Percentiles rank a stretch among this genome's conserved stretches.
phyloP scores from a whole-genome alignment of 2,797 vertebrate genomes.

The Urophycis tenuis region DNA sequence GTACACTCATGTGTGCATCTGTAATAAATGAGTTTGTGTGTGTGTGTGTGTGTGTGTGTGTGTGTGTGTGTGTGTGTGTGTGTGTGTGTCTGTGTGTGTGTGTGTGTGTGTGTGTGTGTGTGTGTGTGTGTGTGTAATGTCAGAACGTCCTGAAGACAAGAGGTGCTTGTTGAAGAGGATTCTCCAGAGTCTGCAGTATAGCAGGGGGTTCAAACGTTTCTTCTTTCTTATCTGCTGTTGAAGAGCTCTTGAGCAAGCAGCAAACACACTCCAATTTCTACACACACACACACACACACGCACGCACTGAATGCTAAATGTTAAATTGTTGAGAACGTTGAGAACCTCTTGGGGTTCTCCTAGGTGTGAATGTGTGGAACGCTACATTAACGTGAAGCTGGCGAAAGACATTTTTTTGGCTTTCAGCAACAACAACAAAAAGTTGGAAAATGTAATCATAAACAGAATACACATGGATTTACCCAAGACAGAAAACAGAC shows the following conservation, averaged over 20 bases:
- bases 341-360: no score
- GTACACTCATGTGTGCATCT: background rate
- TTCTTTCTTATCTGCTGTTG: no score
- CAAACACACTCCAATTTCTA: no score
- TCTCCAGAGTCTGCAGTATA: no score
- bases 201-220: no score
- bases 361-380: background rate
- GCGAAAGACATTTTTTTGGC: background rate
- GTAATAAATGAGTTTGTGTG: background rate
- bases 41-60: background rate
- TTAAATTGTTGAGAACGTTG: no score
- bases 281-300: no score
- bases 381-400: background rate
- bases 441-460: background rate
- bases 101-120: conserved; percentile 7
- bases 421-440: background rate
- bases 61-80: conserved; percentile 1
- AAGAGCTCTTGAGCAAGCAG: no score
- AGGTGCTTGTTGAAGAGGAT: no score
- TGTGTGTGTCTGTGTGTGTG: conserved; percentile 5
- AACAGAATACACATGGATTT: background rate
- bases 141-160: no score
- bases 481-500: background rate
- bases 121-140: no score
- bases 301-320: no score